Evolutionary conservation across 2,888 invertebrate species (phyloP).

Genomic region (Eristalis arbustorum): DNA sequence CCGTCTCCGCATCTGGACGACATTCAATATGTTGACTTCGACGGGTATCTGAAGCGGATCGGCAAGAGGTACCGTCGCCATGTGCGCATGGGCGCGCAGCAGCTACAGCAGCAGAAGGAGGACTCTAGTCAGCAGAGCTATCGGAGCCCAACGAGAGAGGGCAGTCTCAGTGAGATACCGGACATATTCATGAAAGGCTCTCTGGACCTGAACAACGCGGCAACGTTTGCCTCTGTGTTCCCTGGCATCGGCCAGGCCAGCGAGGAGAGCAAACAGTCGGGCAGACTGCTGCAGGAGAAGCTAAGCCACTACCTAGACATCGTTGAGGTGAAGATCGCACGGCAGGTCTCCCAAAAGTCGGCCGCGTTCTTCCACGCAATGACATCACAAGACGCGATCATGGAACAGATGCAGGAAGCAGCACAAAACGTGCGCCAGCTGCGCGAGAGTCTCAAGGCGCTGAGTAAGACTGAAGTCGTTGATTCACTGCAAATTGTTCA

Average conservation of each 20-base stretch:
- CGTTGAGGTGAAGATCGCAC: slow-evolving; percentile 85
- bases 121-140: slow-evolving; percentile 62
- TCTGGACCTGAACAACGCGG: slow-evolving; percentile 89
- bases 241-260: slow-evolving; percentile 83
- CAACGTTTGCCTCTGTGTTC: slow-evolving; percentile 92
- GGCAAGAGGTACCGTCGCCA: slow-evolving; percentile 85
- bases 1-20: slow-evolving; percentile 91
- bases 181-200: slow-evolving; percentile 91
- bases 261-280: slow-evolving; percentile 80
- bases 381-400: slow-evolving; percentile 98
- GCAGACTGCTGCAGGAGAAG: slow-evolving; percentile 91
- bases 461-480: slow-evolving; percentile 89
- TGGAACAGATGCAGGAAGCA: slow-evolving; percentile 95
- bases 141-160: slow-evolving; percentile 70
- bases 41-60: slow-evolving; percentile 90
- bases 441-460: slow-evolving; percentile 87
- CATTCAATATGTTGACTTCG: slow-evolving; percentile 91
- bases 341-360: slow-evolving; percentile 89
- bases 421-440: slow-evolving; percentile 87
- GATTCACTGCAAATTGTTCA: slow-evolving; percentile 90
- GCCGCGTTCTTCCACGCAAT: slow-evolving; percentile 99
- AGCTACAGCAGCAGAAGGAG: slow-evolving; percentile 68
- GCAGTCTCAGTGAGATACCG: slow-evolving; percentile 86
- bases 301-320: slow-evolving; percentile 96
- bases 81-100: slow-evolving; percentile 80